Evolutionary conservation across 2,797 vertebrate species (phyloP), one percentile per base, ranked within the genome.

Genomic region (Pipistrellus pipistrellus): DNA sequence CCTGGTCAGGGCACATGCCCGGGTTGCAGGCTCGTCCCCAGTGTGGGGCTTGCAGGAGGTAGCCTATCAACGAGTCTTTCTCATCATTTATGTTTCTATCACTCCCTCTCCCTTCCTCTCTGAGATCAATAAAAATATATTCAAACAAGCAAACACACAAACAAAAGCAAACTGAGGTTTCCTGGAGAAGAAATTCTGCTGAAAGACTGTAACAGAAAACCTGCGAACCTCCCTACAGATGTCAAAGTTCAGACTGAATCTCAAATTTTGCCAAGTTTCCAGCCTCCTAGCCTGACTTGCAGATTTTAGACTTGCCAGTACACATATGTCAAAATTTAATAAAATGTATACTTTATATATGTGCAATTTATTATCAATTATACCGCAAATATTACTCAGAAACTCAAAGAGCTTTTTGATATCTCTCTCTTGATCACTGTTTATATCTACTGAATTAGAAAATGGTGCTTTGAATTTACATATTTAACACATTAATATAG

Each of bases 401-500:
- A 76, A 30, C 38, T 62, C 66, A 69, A 72, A 85, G 68, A 46
- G 55, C 23, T 90, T 84, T 78, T 78, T 68, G 8, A 68, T 83
- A 59, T 27, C 2, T 83, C 51, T 64, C 30, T 73, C 73, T 78
- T 32, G 8, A 68, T 83, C 32, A 18, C 51, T 71, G 10, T 27
- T 59, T 59, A n/a, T 41, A 77, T 21, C 71, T 76, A 64, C 8
- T 86, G 10, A 96, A 76, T 85, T 93, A 88, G 27, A 86, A 92
- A 82, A 38, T 6, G 48, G 35, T 41, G 68, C n/a, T 35, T 23
- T 44, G 12, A 77, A 75, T 48, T 27, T 8, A 53, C 46, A 77
- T 48, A 81, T 35, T 68, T 25, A 64, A 68, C 59, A 80, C 55
- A 72, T 38, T 81, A 82, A 72, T 35, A 80, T 44, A 38, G 66